Evolutionary conservation across 2,888 invertebrate genomes (phyloP).

Genomic region (Synanthedon tipuliformis): DNA sequence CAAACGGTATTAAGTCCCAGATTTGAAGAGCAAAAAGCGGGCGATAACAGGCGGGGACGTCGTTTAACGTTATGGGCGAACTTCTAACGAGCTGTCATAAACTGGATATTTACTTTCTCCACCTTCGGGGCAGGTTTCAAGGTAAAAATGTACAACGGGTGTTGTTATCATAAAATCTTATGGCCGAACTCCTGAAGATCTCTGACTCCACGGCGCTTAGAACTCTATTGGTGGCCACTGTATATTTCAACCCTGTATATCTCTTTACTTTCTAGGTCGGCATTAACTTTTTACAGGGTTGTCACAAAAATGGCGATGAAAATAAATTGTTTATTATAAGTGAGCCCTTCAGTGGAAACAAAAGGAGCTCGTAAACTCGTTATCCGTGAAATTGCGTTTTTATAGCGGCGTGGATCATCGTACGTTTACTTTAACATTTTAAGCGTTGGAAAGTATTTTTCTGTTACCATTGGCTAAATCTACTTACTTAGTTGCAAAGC

Average conservation of each 20-base stretch:
- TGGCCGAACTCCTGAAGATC: conserved; percentile 26
- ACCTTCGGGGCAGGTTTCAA: conserved; percentile 22
- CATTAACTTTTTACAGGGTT: conserved; percentile 20
- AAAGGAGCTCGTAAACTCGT: conserved; percentile 3
- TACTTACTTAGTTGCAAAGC: no score
- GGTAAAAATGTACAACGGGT: conserved; percentile 22
- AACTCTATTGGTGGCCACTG: neutral
- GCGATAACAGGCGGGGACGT: conserved; percentile 37
- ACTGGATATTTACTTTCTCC: conserved; percentile 56
- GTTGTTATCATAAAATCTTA: conserved; percentile 43
- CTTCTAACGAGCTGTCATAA: conserved; percentile 63
- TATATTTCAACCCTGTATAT: conserved; percentile 8
- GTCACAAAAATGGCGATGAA: conserved; percentile 10
- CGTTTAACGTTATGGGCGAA: conserved; percentile 57
- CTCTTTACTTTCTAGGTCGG: conserved; percentile 3
- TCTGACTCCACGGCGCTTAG: conserved; percentile 17
- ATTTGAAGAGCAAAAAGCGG: conserved; percentile 43
- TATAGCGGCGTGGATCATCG: neutral
- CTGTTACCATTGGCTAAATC: neutral
- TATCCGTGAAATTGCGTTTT: neutral
- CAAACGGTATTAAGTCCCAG: conserved; percentile 41
- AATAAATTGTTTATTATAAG: conserved; percentile 19
- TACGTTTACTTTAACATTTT: neutral
- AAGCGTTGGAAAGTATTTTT: neutral
- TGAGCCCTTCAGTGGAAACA: conserved; percentile 2